Percentiles rank a stretch among this genome's conserved stretches.
Conservation (phyloP, 2,113 vertebrate species). For the Gambusia affinis region DNA sequence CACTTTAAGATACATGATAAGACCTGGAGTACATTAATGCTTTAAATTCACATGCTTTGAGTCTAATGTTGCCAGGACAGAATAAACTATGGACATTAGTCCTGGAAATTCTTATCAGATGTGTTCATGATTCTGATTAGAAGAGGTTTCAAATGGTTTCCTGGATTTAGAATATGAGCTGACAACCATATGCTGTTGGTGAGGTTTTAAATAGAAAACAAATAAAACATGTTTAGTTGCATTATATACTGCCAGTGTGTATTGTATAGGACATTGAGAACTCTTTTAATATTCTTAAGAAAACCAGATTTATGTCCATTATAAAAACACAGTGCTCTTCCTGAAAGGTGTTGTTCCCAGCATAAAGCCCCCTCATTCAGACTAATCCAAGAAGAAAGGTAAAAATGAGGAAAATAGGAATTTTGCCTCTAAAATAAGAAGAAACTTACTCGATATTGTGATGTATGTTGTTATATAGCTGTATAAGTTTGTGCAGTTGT, state of each 20-base stretch:
- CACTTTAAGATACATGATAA: background rate
- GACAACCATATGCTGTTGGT: background rate
- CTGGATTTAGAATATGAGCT: background rate
- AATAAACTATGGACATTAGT: background rate
- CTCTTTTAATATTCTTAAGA: too few species aligned
- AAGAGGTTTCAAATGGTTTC: background rate
- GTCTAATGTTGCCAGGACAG: background rate
- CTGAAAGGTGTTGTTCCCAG: too few species aligned
- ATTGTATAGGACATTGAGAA: too few species aligned
- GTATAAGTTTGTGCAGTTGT: constrained; percentile 57
- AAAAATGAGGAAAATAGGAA: background rate
- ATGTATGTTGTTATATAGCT: constrained; percentile 49
- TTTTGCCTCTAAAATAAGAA: too few species aligned
- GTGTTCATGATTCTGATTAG: background rate
- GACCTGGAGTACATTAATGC: background rate
- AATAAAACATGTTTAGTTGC: background rate
- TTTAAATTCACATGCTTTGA: background rate
- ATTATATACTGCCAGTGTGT: too few species aligned
- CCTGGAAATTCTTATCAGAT: background rate
- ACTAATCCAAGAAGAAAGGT: background rate
- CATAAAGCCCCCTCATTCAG: too few species aligned
- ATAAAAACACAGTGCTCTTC: background rate
- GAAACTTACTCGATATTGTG: constrained; percentile 52
- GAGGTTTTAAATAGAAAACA: background rate
- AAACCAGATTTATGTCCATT: too few species aligned